A percentile compares a stretch with the other conserved stretches of the same genome.
These are phyloP conservation scores for Hexactinellida sp. DNA, from an alignment of 37 sponge, comb jelly and placozoan species.

Conservation along the genomic window DNA sequence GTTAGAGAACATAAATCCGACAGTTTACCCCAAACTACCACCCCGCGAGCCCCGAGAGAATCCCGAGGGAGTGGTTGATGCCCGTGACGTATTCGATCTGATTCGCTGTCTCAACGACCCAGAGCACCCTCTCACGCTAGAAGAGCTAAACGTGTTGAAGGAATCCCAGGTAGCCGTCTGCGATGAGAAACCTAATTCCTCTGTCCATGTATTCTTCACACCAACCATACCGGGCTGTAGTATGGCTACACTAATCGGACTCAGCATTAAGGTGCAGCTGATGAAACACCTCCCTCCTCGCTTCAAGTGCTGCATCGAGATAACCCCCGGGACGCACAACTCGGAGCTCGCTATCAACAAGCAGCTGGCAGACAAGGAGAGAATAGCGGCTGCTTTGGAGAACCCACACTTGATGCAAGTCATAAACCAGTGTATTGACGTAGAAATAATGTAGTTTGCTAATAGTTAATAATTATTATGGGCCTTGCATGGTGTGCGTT, in stretches of 20 bases:
- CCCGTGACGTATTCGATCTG: slow-evolving; percentile 37
- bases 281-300: slow-evolving; percentile 61
- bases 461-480: too few relatives aligned
- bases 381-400: slow-evolving; percentile 94
- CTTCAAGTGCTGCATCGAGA: slow-evolving; percentile 51
- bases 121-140: slow-evolving; percentile 94
- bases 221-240: slow-evolving; percentile 99
- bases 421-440: slow-evolving; percentile 77
- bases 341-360: slow-evolving; percentile 90
- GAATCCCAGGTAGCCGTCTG: slow-evolving; percentile 60
- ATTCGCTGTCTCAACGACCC: slow-evolving; percentile 83
- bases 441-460: not conserved
- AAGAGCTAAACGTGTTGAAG: slow-evolving; percentile 85
- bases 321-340: slow-evolving; percentile 62
- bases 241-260: slow-evolving; percentile 98
- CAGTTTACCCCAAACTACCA: not conserved
- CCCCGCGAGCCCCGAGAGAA: not conserved
- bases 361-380: slow-evolving; percentile 95
- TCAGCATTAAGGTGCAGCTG: slow-evolving; percentile 73
- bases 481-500: too few relatives aligned
- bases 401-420: slow-evolving; percentile 71
- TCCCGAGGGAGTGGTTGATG: not conserved
- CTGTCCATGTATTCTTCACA: slow-evolving; percentile 62
- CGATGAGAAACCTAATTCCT: slow-evolving; percentile 40
- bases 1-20: not conserved